phyloP scores from a whole-genome alignment of 2,888 invertebrate species.

The Melangyna quadrimaculata region DNA sequence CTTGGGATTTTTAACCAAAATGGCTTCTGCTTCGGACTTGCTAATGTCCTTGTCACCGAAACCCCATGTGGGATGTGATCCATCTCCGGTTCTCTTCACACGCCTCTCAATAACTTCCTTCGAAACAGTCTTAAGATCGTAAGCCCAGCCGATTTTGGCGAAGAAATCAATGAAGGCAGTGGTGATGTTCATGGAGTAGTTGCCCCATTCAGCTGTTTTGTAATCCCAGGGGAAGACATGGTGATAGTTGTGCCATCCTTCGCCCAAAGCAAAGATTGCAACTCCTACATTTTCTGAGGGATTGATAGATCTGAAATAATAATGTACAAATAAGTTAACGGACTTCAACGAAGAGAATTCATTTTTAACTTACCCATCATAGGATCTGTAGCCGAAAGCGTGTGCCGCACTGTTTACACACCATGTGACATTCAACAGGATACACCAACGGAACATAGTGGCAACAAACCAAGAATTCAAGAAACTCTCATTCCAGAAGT shows the following conservation, averaged over 20 bases:
- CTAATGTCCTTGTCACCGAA: slow-evolving; percentile 88
- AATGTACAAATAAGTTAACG: not conserved
- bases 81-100: slow-evolving; percentile 88
- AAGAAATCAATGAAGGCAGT: slow-evolving; percentile 90
- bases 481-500: slow-evolving; percentile 89
- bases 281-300: slow-evolving; percentile 86
- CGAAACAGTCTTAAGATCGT: slow-evolving; percentile 91
- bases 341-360: not conserved
- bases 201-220: slow-evolving; percentile 90
- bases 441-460: slow-evolving; percentile 89
- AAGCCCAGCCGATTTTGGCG: slow-evolving; percentile 92
- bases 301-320: slow-evolving; percentile 82
- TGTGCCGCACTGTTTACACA: slow-evolving; percentile 95
- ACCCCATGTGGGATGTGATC: slow-evolving; percentile 89
- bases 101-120: slow-evolving; percentile 86
- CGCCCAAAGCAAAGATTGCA: slow-evolving; percentile 85
- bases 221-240: slow-evolving; percentile 94
- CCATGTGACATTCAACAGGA: slow-evolving; percentile 93
- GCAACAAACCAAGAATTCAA: slow-evolving; percentile 86
- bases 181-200: slow-evolving; percentile 87
- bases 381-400: slow-evolving; percentile 88
- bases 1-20: slow-evolving; percentile 83
- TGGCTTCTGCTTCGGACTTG: slow-evolving; percentile 83
- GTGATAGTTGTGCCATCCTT: slow-evolving; percentile 93
- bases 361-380: slow-evolving; percentile 84